These are phyloP conservation scores for Dascillus cervinus DNA, from an alignment of 2,888 invertebrate species.

Conservation along the genomic window DNA sequence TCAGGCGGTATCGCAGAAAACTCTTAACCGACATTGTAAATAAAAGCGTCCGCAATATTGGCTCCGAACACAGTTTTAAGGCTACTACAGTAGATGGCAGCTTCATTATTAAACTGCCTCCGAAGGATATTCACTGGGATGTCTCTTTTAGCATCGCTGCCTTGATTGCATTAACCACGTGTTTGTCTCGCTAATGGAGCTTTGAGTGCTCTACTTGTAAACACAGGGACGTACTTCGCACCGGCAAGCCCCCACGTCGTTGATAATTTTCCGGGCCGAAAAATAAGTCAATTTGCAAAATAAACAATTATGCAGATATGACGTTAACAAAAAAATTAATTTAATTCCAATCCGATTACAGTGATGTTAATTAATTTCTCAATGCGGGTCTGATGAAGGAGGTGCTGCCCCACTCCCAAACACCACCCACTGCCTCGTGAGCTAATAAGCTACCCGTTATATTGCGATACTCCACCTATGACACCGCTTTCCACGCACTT, in stretches of 20 bases:
- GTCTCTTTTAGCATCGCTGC: conserved; percentile 2
- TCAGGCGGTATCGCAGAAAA: too few relatives aligned
- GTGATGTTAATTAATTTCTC: too few relatives aligned
- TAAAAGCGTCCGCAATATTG: too few relatives aligned
- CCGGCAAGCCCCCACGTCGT: not conserved
- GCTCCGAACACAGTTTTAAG: too few relatives aligned
- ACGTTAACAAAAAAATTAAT: too few relatives aligned
- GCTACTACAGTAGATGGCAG: conserved; percentile 1
- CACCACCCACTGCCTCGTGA: conserved; percentile 18
- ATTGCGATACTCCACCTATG: conserved; percentile 11
- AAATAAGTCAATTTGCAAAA: not conserved
- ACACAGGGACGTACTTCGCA: too few relatives aligned
- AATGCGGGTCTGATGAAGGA: conserved; percentile 12
- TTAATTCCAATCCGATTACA: too few relatives aligned
- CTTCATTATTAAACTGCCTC: not conserved
- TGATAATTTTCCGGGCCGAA: not conserved
- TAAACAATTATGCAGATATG: too few relatives aligned
- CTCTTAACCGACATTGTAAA: too few relatives aligned
- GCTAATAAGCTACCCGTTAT: conserved; percentile 14
- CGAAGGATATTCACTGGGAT: conserved; percentile 3
- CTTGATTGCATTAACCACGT: conserved; percentile 2
- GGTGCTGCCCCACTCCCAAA: conserved; percentile 15
- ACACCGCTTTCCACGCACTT: conserved; percentile 9
- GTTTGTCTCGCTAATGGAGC: too few relatives aligned
- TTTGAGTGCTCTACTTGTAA: too few relatives aligned